phyloP scores from a whole-genome alignment of 2,113 vertebrate species.

The Hemicordylus capensis region DNA sequence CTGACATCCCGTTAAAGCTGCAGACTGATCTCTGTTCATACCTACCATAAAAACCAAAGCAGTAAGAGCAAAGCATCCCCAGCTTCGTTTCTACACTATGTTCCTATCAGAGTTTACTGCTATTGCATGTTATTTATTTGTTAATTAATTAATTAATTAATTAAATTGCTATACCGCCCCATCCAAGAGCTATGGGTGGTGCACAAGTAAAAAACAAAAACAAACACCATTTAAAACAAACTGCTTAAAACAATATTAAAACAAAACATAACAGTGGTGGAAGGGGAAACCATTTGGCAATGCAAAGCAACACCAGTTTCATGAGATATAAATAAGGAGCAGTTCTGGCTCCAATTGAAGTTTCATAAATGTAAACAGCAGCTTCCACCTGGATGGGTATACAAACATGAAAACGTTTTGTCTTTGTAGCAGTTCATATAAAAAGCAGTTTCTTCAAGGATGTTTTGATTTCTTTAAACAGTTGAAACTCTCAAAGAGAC shows the following conservation, averaged over 20 bases:
- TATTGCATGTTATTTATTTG: fast-evolving
- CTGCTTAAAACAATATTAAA: too few species aligned
- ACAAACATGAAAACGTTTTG: fast-evolving
- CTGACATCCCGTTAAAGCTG: neutral
- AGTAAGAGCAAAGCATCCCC: conserved; percentile 43
- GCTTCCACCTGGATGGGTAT: fast-evolving
- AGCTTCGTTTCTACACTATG: neutral
- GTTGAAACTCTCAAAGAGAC: neutral
- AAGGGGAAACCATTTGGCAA: conserved; percentile 4
- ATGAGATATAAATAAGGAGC: neutral
- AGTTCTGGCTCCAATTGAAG: neutral
- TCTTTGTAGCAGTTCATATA: neutral
- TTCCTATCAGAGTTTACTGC: neutral
- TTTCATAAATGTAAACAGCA: neutral
- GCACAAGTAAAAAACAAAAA: too few species aligned
- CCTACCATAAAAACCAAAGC: neutral
- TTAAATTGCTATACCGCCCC: too few species aligned
- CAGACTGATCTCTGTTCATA: neutral
- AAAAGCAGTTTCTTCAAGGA: neutral
- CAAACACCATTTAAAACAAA: too few species aligned
- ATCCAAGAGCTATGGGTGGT: too few species aligned
- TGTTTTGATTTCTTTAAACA: too few species aligned
- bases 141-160: too few species aligned
- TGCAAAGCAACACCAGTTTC: conserved; percentile 1
- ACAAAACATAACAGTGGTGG: neutral